Conservation (phyloP, 2,113 vertebrate genomes). For the Prolemur simus region DNA sequence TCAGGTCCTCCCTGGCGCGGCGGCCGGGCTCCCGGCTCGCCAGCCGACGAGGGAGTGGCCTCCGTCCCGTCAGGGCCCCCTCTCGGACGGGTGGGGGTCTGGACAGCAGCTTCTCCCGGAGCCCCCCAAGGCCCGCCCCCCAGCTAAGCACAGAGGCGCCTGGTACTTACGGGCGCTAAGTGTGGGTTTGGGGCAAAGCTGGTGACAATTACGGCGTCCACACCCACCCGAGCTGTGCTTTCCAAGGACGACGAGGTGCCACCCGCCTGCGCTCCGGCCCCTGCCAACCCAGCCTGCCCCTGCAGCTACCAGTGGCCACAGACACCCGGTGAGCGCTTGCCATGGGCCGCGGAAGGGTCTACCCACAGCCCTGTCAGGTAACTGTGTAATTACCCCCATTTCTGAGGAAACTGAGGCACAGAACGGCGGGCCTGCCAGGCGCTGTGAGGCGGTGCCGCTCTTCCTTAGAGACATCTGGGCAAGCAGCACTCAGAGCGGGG, state of each 20-base stretch:
- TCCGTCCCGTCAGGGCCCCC: neutral
- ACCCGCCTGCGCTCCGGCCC: neutral
- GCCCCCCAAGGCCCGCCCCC: accelerated
- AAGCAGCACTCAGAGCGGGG: neutral
- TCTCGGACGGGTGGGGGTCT: accelerated
- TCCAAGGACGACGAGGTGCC: neutral
- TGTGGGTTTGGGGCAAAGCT: neutral
- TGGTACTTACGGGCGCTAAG: neutral
- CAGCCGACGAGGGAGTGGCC: neutral
- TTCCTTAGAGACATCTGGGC: no score
- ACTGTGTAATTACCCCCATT: neutral
- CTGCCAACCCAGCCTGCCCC: neutral
- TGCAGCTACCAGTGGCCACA: neutral
- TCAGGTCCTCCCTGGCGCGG: constrained; percentile 74
- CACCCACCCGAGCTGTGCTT: neutral
- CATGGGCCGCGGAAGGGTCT: accelerated
- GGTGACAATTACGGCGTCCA: neutral
- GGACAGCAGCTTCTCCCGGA: neutral
- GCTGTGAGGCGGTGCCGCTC: neutral
- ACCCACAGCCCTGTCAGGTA: neutral
- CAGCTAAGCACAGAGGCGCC: neutral
- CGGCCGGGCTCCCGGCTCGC: neutral
- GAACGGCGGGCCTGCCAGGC: neutral
- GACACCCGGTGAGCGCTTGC: neutral
- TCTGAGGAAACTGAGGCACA: neutral